These are phyloP conservation scores for Cremastinae sp. DNA, from an alignment of 2,888 invertebrate species.

Conservation along the genomic window DNA sequence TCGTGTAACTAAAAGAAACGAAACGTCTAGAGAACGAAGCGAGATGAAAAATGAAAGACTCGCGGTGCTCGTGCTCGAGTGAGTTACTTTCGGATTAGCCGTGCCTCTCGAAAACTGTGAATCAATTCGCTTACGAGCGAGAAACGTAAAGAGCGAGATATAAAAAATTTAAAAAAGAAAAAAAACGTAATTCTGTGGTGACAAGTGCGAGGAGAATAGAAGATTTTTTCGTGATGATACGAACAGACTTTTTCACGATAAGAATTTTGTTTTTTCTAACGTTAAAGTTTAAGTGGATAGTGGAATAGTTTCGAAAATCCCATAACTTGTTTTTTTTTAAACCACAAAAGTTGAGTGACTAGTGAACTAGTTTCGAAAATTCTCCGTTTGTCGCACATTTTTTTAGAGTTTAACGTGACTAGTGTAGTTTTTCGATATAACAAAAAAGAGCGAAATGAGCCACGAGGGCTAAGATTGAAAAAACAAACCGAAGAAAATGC, in stretches of 20 bases:
- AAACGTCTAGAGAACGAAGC: slow-evolving; percentile 52
- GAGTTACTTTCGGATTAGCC: background rate
- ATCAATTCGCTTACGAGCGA: too few relatives aligned
- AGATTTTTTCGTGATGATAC: slow-evolving; percentile 23
- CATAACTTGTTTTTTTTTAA: slow-evolving; percentile 10
- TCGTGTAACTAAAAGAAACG: too few relatives aligned
- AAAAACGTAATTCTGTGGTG: slow-evolving; percentile 34
- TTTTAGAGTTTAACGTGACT: slow-evolving; percentile 32
- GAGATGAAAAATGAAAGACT: slow-evolving; percentile 58
- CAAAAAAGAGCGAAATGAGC: background rate
- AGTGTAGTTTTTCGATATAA: slow-evolving; percentile 42
- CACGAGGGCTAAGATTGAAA: too few relatives aligned
- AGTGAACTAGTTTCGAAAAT: slow-evolving; percentile 49
- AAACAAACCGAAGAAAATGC: slow-evolving; percentile 15
- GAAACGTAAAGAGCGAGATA: too few relatives aligned
- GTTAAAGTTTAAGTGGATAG: slow-evolving; percentile 51
- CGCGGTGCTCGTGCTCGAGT: slow-evolving; percentile 17
- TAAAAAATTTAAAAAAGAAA: slow-evolving; percentile 31
- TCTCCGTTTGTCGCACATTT: background rate
- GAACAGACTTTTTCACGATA: slow-evolving; percentile 17
- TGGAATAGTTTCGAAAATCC: slow-evolving; percentile 44
- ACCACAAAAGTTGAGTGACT: slow-evolving; percentile 47
- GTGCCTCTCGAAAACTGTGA: slow-evolving; percentile 2
- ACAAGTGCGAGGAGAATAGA: slow-evolving; percentile 25
- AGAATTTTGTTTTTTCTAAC: slow-evolving; percentile 32